Percentiles rank a stretch among this genome's conserved stretches.
These are phyloP conservation scores for Rhingia campestris DNA, from an alignment of 2,888 invertebrate genomes.

Conservation along the genomic window DNA sequence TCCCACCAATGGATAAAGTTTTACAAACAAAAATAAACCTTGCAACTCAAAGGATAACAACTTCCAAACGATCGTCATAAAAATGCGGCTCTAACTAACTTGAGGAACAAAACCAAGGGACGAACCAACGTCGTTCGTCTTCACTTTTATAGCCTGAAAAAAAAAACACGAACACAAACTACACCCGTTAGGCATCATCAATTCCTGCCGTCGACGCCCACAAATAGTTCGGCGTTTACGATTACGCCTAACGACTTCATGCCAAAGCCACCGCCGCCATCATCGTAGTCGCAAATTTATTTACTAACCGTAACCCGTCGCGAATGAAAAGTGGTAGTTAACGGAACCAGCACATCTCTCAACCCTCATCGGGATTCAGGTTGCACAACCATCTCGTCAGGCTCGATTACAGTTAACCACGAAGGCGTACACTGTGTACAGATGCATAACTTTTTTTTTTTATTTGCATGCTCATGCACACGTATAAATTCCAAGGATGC, in stretches of 20 bases:
- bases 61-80: background rate
- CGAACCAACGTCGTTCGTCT: background rate
- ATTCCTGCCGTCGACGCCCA: conserved; percentile 5
- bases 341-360: conserved; percentile 11
- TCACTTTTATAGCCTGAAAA: background rate
- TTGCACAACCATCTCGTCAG: conserved; percentile 1
- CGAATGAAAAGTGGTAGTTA: conserved; percentile 7
- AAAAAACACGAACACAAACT: background rate
- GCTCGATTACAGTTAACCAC: conserved; percentile 9
- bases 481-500: background rate
- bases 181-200: background rate
- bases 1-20: background rate
- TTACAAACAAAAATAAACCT: background rate
- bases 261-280: background rate
- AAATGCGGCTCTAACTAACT: background rate
- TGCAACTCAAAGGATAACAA: background rate
- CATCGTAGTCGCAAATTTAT: background rate
- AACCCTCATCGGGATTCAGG: conserved; percentile 5
- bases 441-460: background rate
- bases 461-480: background rate
- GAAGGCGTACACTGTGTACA: background rate
- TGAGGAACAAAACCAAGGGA: background rate
- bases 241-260: conserved; percentile 8
- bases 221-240: conserved; percentile 4
- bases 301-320: conserved; percentile 6